A percentile compares a stretch with the other conserved stretches of the same genome.
Conservation (phyloP, 2,888 invertebrate genomes). For the Clusia tigrina region DNA sequence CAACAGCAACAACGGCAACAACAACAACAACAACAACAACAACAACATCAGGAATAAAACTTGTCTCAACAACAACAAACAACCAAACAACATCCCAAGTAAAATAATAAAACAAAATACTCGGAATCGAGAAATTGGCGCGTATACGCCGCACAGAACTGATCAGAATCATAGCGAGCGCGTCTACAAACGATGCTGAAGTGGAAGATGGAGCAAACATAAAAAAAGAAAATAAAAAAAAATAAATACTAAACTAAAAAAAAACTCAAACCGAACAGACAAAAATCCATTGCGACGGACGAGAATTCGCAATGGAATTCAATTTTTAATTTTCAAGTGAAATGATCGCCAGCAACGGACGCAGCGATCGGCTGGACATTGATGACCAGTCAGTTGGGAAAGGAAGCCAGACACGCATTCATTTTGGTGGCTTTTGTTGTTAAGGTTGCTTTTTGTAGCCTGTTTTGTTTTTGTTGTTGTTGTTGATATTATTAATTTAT, state of each 20-base stretch:
- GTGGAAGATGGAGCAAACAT: background rate
- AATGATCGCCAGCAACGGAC: background rate
- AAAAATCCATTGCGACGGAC: too few species aligned
- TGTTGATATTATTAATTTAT: constrained; percentile 14
- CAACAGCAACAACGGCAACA: background rate
- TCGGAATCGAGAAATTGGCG: background rate
- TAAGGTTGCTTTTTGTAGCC: background rate
- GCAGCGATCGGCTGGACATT: too few species aligned
- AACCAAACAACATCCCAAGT: constrained; percentile 4
- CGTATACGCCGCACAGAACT: constrained; percentile 4
- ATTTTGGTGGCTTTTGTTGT: background rate
- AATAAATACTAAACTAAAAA: background rate
- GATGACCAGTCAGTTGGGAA: too few species aligned
- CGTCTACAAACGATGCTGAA: background rate
- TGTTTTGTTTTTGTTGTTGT: background rate
- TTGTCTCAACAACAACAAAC: constrained; percentile 29
- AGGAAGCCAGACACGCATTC: background rate
- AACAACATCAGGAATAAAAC: background rate
- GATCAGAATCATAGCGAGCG: background rate
- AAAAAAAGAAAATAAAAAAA: background rate
- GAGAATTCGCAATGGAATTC: constrained; percentile 8
- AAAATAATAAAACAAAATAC: constrained; percentile 30
- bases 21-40: background rate
- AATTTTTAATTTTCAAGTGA: constrained; percentile 7
- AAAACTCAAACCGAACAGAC: background rate